Evolutionary conservation across 2,113 vertebrate genomes (phyloP), one percentile per base, ranked within the genome.

Genomic region (Pteruthius melanotis): DNA sequence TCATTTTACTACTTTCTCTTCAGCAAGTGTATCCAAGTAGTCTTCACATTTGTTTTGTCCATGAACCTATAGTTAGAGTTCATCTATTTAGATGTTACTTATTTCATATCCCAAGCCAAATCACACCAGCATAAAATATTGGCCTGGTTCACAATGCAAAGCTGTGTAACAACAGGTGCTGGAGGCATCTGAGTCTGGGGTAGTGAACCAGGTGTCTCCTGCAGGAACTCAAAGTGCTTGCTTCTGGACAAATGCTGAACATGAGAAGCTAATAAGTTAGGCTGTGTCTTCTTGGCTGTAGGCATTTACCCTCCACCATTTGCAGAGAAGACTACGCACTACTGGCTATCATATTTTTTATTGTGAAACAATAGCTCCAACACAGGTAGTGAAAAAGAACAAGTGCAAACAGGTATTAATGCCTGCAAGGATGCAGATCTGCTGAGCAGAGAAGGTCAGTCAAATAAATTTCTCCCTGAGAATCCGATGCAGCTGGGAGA

Each of bases 41-140:
- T 59, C 44, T 71, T 95, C 84, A 93, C 78, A 83, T 57, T 89
- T 59, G 63, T 88, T 64, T 83, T 59, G 18, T 28, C 77, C 79
- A 87, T 91, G 86, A 89, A 95, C 16, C 5, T 56, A 18, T 74
- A 69, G 86, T 53, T 75, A 83, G 69, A 89, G 68, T 77, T 92
- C 40, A 37, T 23, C 23, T 82, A 21, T 72, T 85, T 79, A 76
- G 49, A 74, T 77, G 40, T 21, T 79, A 84, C 3, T 66, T 93
- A 50, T 88, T 95, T 95, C 71, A 83, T 50, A n/a, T 85, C 39
- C 19, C n/a, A 69, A 79, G 47, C 69, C 50, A 95, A 93, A 89
- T 68, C 30, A 42, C 11, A 44, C 19, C 23, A 89, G 18, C 12
- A 61, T 18, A 37, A 91, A 74, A 63, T 50, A 30, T 7, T 16